Base-by-base conservation (phyloP, 2,113 vertebrate genomes). In the Alethe castanea region DNA sequence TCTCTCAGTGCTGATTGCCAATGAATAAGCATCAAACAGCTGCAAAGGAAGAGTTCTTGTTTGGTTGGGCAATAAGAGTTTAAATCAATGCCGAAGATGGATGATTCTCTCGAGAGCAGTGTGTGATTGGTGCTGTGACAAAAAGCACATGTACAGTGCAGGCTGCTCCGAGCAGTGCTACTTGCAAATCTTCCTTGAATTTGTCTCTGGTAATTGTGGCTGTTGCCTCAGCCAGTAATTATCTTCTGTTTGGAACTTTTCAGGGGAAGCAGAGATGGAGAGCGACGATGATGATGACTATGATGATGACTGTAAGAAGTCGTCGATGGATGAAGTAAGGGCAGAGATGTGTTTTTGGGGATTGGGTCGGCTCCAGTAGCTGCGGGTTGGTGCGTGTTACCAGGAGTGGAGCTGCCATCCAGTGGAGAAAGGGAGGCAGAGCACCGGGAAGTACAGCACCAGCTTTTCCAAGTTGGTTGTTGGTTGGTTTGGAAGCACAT, bases 241-340 rank as follows among this genome's bases (percentile, higher is more conserved):
- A 16, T 48, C 56, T 56, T 96, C 31, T 95, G 48, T 69, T 97
- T 97, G 56, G 86, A 96, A 89, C 90, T 65, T 96, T 96, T 62
- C 96, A 99, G 99, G 99, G 52, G 99, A 99, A 92, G 98, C 98
- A 57, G 99, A 99, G 16, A 98, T 98, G 1, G 99, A 99, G 62
- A 99, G 99, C 10, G 99, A 99, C 1, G 99, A 99, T 4, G 99
- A 99, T 11, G 99, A 98, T 12, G 99, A 99, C 4, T 98, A 99
- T 1, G 99, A 99, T 10, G 99, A 99, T 42, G 99, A 99, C 20
- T 99, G 98, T 98, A 99, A 99, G 97, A 99, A 99, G 92, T 99
- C 99, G 64, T 99, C 98, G 12, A 99, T 99, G 98, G 99, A 99
- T 83, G 99, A 99, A 98, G 99, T 99, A 94, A 81, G 98, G 50